Evolutionary conservation across 2,113 vertebrate genomes (phyloP).

Genomic region (Pholis gunnellus): DNA sequence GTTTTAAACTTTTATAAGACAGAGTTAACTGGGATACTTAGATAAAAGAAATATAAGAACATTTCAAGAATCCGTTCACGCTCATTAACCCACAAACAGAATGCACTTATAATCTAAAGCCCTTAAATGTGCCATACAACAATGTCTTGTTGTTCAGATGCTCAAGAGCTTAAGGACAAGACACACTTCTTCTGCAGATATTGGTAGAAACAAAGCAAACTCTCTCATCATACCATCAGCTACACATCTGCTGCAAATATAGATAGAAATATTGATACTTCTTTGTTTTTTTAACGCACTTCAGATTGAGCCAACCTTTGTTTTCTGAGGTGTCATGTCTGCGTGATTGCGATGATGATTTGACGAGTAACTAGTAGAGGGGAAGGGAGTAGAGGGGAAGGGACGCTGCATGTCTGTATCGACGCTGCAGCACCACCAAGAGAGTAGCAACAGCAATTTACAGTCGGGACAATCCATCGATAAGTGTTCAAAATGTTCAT

Average conservation of each 20-base stretch:
- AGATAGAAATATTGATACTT: neutral
- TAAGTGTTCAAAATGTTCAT: constrained; percentile 20
- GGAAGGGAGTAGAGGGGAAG: neutral
- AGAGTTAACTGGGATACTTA: neutral
- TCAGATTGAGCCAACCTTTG: neutral
- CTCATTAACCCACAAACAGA: neutral
- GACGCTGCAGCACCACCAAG: constrained; percentile 2
- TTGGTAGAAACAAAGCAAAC: neutral
- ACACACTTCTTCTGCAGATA: neutral
- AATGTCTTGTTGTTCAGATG: neutral
- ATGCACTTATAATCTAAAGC: neutral
- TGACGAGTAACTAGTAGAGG: neutral
- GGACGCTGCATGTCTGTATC: neutral
- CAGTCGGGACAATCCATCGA: constrained; percentile 1
- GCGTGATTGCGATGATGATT: constrained; percentile 21
- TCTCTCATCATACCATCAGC: neutral
- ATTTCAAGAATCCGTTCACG: neutral
- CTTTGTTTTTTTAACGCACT: neutral
- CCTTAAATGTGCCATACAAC: neutral
- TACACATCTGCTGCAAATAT: neutral
- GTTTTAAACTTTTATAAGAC: neutral
- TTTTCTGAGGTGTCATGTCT: constrained; percentile 17
- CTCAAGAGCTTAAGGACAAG: neutral
- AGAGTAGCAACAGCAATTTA: constrained; percentile 21
- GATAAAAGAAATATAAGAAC: neutral